Conservation (phyloP, 2,888 invertebrate genomes). For the Noctua janthe region DNA sequence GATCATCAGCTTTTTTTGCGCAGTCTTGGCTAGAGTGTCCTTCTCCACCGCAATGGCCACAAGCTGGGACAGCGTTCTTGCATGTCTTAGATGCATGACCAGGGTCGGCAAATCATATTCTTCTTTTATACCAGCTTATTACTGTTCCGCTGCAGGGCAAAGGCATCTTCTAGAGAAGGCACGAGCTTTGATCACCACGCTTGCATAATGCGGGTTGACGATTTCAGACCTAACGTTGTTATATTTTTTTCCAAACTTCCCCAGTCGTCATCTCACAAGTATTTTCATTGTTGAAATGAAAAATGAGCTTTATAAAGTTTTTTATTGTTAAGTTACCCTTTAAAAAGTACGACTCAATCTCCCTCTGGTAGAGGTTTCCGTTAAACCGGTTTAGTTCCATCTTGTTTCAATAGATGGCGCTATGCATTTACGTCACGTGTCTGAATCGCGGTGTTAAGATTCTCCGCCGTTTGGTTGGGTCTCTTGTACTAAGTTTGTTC, state of each 20-base stretch:
- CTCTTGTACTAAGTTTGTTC: not conserved
- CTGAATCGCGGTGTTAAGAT: conserved; percentile 17
- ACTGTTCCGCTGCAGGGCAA: not conserved
- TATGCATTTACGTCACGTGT: not conserved
- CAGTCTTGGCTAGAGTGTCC: too few relatives aligned
- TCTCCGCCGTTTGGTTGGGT: conserved; percentile 12
- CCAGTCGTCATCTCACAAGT: not conserved
- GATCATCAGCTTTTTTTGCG: too few relatives aligned
- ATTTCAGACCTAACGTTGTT: not conserved
- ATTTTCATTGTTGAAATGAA: not conserved
- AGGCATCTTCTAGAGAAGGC: too few relatives aligned
- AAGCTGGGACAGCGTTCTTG: too few relatives aligned
- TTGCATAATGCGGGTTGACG: not conserved
- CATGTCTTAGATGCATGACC: too few relatives aligned
- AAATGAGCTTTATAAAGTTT: not conserved
- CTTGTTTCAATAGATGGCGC: not conserved
- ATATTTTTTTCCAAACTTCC: not conserved
- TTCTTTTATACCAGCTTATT: too few relatives aligned
- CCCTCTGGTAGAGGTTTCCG: not conserved
- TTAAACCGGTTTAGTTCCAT: not conserved
- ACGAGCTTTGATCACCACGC: too few relatives aligned
- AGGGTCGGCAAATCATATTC: not conserved
- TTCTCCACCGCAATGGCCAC: not conserved
- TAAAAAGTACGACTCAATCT: not conserved
- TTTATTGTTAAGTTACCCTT: not conserved